These are phyloP conservation scores for Neofelis nebulosa DNA, from an alignment of 2,113 vertebrate species.

Conservation along the genomic window DNA sequence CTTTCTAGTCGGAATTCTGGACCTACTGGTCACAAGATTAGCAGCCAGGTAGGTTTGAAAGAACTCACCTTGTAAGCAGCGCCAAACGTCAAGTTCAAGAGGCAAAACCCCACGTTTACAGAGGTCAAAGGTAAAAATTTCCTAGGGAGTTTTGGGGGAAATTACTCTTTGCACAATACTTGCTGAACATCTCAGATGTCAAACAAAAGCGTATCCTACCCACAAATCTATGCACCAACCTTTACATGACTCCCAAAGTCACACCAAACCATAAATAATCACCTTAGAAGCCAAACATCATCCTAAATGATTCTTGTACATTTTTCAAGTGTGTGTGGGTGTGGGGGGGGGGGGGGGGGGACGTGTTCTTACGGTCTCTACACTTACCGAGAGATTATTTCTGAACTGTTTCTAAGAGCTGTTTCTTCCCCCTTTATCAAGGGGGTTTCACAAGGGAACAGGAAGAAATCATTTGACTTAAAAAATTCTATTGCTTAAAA, in stretches of 20 bases:
- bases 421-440: slow-evolving; percentile 23
- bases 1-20: neutral
- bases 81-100: neutral
- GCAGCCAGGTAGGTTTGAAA: neutral
- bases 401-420: neutral
- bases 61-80: neutral
- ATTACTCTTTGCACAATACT: slow-evolving; percentile 9
- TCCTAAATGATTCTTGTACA: neutral
- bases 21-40: neutral
- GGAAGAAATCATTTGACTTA: slow-evolving; percentile 8
- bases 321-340: neutral
- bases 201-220: slow-evolving; percentile 27
- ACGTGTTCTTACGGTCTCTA: neutral
- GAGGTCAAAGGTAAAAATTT: slow-evolving; percentile 12
- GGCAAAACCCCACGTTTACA: neutral
- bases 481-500: neutral
- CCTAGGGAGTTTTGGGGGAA: slow-evolving; percentile 65
- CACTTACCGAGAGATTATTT: neutral
- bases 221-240: neutral
- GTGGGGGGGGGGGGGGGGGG: neutral
- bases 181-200: slow-evolving; percentile 36
- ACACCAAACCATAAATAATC: slow-evolving; percentile 19
- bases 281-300: neutral
- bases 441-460: neutral
- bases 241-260: slow-evolving; percentile 19